A percentile compares a stretch with the other conserved stretches of the same genome.
Conservation (phyloP, 2,113 vertebrate genomes). For the Chloropsis cyanopogon region DNA sequence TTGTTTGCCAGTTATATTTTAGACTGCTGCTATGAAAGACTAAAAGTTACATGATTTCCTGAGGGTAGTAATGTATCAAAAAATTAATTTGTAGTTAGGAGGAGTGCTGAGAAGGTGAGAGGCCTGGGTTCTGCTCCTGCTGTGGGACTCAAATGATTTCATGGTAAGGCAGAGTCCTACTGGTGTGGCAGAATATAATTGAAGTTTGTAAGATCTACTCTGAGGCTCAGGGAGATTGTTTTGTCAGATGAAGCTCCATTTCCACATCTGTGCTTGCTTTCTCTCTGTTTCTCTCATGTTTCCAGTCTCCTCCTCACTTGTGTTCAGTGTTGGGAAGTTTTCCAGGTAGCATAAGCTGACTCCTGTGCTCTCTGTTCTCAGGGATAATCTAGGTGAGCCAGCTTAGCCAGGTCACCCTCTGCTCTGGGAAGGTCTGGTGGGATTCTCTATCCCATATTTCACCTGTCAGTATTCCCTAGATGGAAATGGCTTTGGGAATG, state of each 20-base stretch:
- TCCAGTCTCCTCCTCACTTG: not conserved
- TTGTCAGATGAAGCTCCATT: not conserved
- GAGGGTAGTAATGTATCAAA: not conserved
- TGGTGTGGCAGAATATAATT: rapidly evolving
- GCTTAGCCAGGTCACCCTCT: not conserved
- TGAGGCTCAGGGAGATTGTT: not conserved
- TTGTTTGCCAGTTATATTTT: not conserved
- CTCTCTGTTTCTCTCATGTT: not conserved
- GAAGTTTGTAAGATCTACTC: not conserved
- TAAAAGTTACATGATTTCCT: not conserved
- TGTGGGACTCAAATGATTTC: not conserved
- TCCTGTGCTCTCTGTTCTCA: not conserved
- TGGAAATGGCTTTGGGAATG: not conserved
- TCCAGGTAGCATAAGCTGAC: not conserved
- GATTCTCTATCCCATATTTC: not conserved
- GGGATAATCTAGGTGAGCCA: not conserved
- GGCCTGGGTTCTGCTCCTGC: not conserved
- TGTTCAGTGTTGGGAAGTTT: not conserved
- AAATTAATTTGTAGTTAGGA: not conserved
- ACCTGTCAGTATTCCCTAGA: no score
- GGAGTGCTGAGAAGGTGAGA: not conserved
- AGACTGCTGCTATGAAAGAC: not conserved
- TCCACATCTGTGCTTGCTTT: not conserved
- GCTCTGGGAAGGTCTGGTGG: not conserved
- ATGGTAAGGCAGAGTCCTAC: not conserved